Conservation (phyloP, 37 sponge, comb jelly and placozoan species). For the Mnemiopsis leidyi region DNA sequence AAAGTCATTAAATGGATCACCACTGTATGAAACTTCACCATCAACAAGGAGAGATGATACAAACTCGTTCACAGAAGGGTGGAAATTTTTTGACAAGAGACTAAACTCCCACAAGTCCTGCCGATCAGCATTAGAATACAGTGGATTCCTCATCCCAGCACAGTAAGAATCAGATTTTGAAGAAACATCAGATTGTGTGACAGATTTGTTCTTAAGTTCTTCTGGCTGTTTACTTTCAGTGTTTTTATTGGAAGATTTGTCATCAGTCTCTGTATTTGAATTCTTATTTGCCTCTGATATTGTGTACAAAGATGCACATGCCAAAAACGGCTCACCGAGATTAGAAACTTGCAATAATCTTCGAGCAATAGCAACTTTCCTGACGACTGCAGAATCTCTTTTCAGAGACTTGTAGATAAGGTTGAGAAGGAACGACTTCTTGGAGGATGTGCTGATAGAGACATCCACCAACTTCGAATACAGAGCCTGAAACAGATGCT, state of each 20-base stretch:
- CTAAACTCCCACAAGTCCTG: constrained; percentile 51
- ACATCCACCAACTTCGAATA: constrained; percentile 89
- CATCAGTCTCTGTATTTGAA: neutral
- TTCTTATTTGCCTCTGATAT: constrained; percentile 44
- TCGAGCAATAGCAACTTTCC: constrained; percentile 64
- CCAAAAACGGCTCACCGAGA: neutral
- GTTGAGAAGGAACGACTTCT: constrained; percentile 91
- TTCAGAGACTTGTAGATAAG: constrained; percentile 91
- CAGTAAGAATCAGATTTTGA: neutral
- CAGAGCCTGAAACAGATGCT: constrained; percentile 71
- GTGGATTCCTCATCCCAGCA: constrained; percentile 22
- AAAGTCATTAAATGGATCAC: constrained; percentile 94
- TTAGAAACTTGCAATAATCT: constrained; percentile 44
- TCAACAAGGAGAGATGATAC: constrained; percentile 45
- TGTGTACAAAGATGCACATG: constrained; percentile 45
- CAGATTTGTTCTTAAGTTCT: no score
- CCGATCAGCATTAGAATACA: constrained; percentile 47
- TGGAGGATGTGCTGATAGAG: constrained; percentile 71
- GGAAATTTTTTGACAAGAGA: neutral
- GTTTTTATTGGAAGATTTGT: neutral
- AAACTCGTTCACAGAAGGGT: constrained; percentile 60
- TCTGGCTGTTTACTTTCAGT: neutral
- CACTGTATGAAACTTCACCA: constrained; percentile 70
- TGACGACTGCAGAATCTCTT: constrained; percentile 77
- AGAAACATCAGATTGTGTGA: no score